Percentiles rank a stretch among this genome's conserved stretches.
Evolutionary conservation across 1,140 invertebrate species (phyloP).

Genomic region (Drosophila tropicalis): DNA sequence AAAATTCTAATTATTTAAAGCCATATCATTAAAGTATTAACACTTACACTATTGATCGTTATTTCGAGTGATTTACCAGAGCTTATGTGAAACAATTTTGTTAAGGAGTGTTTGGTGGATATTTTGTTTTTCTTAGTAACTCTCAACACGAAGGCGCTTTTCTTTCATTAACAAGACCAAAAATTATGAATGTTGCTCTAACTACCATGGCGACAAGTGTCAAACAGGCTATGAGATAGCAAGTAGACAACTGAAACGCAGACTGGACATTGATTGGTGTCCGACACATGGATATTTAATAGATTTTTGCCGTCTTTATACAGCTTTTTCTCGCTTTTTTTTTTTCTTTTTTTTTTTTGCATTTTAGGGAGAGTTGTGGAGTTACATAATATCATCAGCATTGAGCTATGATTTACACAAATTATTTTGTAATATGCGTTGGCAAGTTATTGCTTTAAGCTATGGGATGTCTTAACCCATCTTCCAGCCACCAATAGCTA

Average conservation of each 20-base stretch:
- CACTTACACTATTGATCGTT: no score
- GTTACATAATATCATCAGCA: constrained; percentile 62
- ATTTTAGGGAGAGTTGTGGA: constrained; percentile 7
- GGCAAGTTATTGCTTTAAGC: constrained; percentile 61
- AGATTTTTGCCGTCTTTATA: not conserved
- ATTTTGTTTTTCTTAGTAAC: constrained; percentile 7
- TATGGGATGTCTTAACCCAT: constrained; percentile 42
- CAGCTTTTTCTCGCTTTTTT: not conserved
- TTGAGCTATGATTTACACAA: constrained; percentile 71
- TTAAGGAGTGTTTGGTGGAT: constrained; percentile 35
- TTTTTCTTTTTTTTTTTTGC: not conserved
- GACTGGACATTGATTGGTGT: constrained; percentile 40
- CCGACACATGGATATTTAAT: constrained; percentile 6
- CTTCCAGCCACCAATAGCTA: constrained; percentile 1
- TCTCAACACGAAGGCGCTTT: constrained; percentile 8
- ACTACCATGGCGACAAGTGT: constrained; percentile 58
- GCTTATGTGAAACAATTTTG: not conserved
- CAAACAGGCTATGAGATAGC: constrained; percentile 36
- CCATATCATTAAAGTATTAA: no score
- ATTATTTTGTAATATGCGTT: constrained; percentile 76
- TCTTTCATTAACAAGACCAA: constrained; percentile 67
- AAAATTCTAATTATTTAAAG: no score
- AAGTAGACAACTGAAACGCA: constrained; percentile 4
- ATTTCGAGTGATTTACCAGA: no score
- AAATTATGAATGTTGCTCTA: constrained; percentile 59